Base-by-base conservation (phyloP, 2,797 vertebrate species). In the Ambastaia sidthimunki region DNA sequence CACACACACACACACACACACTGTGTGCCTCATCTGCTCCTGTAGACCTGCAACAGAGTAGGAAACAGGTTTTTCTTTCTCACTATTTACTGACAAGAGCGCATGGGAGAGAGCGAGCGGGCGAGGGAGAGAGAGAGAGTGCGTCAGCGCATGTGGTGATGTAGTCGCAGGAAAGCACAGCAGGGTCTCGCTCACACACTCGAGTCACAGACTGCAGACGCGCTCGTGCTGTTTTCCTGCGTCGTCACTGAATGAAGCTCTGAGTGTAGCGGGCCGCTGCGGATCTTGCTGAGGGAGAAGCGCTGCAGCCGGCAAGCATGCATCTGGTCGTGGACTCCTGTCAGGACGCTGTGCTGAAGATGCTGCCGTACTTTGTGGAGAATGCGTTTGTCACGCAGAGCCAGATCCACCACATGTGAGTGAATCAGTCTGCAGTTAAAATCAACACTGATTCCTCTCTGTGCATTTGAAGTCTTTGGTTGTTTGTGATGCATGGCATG, bases 371-470 rank as follows among this genome's bases (percentile, higher is more conserved):
- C 86, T 94, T 94, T 76, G 90, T 93, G 89, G 90, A 93, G 86
- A 94, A 94, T 12, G 92, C 93, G 1, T 90, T 93, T 78, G 82
- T 94, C 86, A 94, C 92, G 37, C 93, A 93, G 87, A 90, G 80
- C 50, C 91, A 94, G 88, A 94, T 94, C 87, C 91, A 91, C 84
- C 90, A 90, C 88, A 93, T 95, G 93, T 94, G 87, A 95, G 93
- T 94, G 19, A 18, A 1, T 9, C 62, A 37, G 76, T 34, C 76
- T 76, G 10, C 81, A 9, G 52, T 52, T 44, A 0, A 3, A 7
- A 68, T 15, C 28, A 28, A 28, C 28, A 28, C 28, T 44, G 3
- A 7, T 5, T 16, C 52, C 21, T 50, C n/a, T 15, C 7, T n/a
- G 18, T 50, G 18, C 16, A 54, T 19, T 28, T 28, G 4, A 28